Conservation (phyloP, 2,113 vertebrate species). For the Anoplopoma fimbria region DNA sequence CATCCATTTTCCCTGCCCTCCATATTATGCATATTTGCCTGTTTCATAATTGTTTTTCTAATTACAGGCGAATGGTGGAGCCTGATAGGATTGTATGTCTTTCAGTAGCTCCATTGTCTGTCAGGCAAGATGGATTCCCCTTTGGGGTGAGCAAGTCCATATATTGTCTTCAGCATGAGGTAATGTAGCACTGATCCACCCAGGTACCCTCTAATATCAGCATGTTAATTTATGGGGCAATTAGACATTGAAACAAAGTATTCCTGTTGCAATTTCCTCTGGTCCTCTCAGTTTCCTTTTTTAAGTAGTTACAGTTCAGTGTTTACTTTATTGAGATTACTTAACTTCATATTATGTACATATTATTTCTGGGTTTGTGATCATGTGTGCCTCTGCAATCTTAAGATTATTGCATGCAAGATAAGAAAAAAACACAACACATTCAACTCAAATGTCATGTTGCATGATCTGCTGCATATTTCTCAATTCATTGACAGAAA, state of each 20-base stretch:
- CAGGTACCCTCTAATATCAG: conserved; percentile 51
- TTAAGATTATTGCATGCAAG: not conserved
- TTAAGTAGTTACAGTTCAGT: not conserved
- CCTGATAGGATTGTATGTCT: conserved; percentile 77
- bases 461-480: not conserved
- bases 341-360: not conserved
- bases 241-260: conserved; percentile 34
- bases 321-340: conserved; percentile 7
- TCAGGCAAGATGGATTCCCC: conserved; percentile 71
- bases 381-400: not conserved
- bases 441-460: not conserved
- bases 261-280: conserved; percentile 48
- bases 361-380: not conserved
- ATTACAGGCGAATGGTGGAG: conserved; percentile 71
- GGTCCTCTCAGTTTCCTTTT: conserved; percentile 24
- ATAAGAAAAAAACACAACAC: not conserved
- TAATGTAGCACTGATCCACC: conserved; percentile 68
- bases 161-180: conserved; percentile 76
- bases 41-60: conserved; percentile 74
- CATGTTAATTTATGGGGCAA: conserved; percentile 59
- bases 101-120: conserved; percentile 60
- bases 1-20: conserved; percentile 56
- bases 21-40: conserved; percentile 58
- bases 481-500: not conserved
- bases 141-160: conserved; percentile 53